Percentiles rank a stretch among this genome's conserved stretches.
These are phyloP conservation scores for Hydropsyche tenuis DNA, from an alignment of 1,140 invertebrate genomes.

Conservation along the genomic window DNA sequence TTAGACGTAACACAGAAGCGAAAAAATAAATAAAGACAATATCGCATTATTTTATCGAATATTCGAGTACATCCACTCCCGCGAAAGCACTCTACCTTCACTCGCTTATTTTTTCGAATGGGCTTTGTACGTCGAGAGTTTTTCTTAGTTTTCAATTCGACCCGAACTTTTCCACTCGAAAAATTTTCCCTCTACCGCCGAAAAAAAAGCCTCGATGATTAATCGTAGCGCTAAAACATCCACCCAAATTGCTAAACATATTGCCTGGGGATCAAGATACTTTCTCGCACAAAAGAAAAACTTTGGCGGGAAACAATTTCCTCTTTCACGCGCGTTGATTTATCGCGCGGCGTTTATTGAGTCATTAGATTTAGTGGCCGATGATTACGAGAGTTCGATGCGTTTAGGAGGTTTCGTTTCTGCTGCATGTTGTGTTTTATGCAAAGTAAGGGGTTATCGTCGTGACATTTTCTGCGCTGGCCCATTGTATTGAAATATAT, in stretches of 20 bases:
- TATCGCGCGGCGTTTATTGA: neutral
- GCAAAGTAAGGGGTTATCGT: conserved; percentile 4
- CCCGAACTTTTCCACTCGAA: conserved; percentile 24
- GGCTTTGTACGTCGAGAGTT: conserved; percentile 7
- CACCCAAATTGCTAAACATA: conserved; percentile 11
- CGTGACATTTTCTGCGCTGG: conserved; percentile 17
- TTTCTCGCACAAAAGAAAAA: conserved; percentile 4
- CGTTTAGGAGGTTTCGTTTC: too few relatives aligned
- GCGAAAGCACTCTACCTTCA: neutral
- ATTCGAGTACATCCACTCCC: too few relatives aligned
- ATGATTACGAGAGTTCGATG: neutral
- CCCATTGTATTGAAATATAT: conserved; percentile 23
- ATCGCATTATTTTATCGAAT: too few relatives aligned
- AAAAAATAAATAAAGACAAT: too few relatives aligned
- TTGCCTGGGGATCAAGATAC: conserved; percentile 19
- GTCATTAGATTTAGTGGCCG: neutral
- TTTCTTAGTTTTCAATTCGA: conserved; percentile 24
- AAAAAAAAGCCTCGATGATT: conserved; percentile 16
- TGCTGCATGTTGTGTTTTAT: neutral
- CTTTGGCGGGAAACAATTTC: too few relatives aligned
- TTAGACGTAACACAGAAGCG: too few relatives aligned
- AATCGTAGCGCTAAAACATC: conserved; percentile 17
- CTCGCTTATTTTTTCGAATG: neutral
- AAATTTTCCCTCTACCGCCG: conserved; percentile 13
- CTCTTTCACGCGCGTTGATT: conserved; percentile 1